A percentile compares a stretch with the other conserved stretches of the same genome.
phyloP scores from a whole-genome alignment of 2,797 vertebrate genomes.

The Mus caroli region DNA sequence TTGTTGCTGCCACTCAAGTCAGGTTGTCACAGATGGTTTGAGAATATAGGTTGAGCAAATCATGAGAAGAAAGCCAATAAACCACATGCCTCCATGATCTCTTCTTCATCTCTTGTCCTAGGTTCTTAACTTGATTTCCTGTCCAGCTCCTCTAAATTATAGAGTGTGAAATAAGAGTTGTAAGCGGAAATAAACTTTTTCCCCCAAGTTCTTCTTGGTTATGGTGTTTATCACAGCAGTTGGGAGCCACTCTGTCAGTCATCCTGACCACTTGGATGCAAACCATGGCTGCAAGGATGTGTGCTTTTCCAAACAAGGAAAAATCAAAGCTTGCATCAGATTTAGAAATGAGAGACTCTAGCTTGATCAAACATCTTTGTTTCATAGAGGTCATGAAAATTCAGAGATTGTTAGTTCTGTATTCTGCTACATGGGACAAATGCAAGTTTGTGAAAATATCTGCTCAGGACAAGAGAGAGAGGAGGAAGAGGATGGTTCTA shows the following conservation, averaged over 20 bases:
- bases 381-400: not conserved
- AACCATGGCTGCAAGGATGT: not conserved
- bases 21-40: not conserved
- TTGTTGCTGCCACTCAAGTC: not conserved
- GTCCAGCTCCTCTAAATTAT: not conserved
- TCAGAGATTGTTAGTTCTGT: not conserved
- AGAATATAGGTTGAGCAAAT: not conserved
- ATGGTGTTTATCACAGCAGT: not conserved
- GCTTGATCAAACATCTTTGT: not conserved
- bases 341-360: not conserved
- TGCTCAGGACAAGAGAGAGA: not conserved
- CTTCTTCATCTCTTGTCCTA: not conserved
- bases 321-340: slow-evolving; percentile 19
- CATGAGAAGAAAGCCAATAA: not conserved
- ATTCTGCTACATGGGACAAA: not conserved
- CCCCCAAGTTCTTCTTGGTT: not conserved
- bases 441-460: not conserved
- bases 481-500: not conserved
- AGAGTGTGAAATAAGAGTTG: not conserved
- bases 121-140: not conserved
- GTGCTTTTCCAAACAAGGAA: not conserved
- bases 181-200: not conserved
- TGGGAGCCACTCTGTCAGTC: not conserved
- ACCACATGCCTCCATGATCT: too few species aligned
- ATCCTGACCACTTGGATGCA: not conserved